Percentiles rank a stretch among this genome's conserved stretches.
Evolutionary conservation across 2,113 vertebrate genomes (phyloP).

Genomic region (Genyomyrus donnyi): DNA sequence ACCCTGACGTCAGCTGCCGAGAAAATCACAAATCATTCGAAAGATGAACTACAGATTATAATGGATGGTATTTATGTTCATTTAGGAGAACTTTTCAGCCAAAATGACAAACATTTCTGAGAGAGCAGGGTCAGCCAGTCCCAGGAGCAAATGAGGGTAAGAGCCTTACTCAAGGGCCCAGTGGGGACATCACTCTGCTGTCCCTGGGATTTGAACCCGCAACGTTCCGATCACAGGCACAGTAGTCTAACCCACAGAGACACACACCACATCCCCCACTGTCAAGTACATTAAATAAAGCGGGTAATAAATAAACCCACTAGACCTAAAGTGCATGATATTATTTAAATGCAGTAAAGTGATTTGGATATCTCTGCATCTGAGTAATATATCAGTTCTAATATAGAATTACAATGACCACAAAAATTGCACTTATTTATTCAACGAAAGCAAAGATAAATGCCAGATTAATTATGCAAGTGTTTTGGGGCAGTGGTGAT

Average conservation of each 20-base stretch:
- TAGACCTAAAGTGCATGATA: not conserved
- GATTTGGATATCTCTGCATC: not conserved
- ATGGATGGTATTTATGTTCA: not conserved
- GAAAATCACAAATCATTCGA: not conserved
- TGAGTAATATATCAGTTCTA: not conserved
- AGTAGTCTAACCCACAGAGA: not conserved
- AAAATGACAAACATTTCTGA: not conserved
- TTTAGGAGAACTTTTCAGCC: not conserved
- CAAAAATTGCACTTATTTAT: not conserved
- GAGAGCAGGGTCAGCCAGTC: not conserved
- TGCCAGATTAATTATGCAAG: not conserved
- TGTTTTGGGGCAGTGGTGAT: not conserved
- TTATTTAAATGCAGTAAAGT: not conserved
- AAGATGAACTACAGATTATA: not conserved
- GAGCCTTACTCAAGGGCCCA: not conserved
- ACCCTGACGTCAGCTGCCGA: not conserved
- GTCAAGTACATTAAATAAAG: not conserved
- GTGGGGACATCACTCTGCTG: not conserved
- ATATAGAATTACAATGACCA: not conserved
- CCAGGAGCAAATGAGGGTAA: not conserved
- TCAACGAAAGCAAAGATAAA: not conserved
- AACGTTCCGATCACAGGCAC: not conserved
- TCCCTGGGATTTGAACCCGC: not conserved
- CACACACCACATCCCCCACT: not conserved
- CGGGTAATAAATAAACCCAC: not conserved